Evolutionary conservation across 1,140 invertebrate genomes (phyloP), one percentile per base, ranked within the genome.

Genomic region (Drosophila rhopaloa): DNA sequence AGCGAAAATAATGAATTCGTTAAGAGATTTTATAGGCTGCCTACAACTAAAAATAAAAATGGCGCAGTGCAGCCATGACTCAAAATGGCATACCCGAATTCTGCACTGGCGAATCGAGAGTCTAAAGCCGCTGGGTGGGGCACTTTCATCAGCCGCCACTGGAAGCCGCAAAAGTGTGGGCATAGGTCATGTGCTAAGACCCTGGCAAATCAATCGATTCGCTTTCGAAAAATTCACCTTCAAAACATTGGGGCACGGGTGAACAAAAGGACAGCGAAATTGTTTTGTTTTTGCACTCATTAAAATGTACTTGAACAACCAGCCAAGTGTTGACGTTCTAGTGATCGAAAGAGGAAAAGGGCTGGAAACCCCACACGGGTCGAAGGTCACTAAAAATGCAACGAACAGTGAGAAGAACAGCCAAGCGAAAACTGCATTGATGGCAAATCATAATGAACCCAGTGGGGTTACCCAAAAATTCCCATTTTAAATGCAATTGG

Each of bases 41-140:
- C 43, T 48, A 71, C 82, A 78, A 86, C 82, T 81, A 86, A 78
- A 85, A 86, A 86, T 85, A 85, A 67, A 72, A 55, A 78, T 70
- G 68, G 73, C 77, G 63, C 59, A 81, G 58, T 73, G 54, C 55
- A 50, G 41, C 48, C 54, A 60, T 76, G 67, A 72, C 67, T 70
- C 43, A 56, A 29, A 47, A 40, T 24, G 61, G 41, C 19, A 58
- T 59, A n/a, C 5, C 35, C 37, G 27, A 73, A 73, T 48, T 54
- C 10, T 24, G 54, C 61, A 37, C 35, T 35, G 29, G 40, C 54
- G 29, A 43, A 53, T 47, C 50, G 32, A 72, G 9, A 37, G 47
- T 24, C 14, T 37, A 24, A 41, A 53, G 19, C 47, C 46, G n/a
- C 24, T 38, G 41, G 48, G 27, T 50, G 47, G 58, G 53, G 68